These are phyloP conservation scores for Mustelus asterias DNA, from an alignment of 2,113 vertebrate species.

Conservation along the genomic window DNA sequence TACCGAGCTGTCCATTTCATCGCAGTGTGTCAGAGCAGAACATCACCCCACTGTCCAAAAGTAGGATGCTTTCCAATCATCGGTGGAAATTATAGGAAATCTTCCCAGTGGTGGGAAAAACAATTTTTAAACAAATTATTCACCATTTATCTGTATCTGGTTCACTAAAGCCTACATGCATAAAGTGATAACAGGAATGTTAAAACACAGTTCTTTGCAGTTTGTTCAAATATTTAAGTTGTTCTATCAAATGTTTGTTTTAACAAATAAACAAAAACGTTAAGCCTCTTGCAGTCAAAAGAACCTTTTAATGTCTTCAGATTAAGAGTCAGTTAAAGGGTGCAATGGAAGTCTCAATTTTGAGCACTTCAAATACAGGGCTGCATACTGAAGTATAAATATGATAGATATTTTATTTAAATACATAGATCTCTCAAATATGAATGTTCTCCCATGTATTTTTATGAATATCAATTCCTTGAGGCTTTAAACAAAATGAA, in stretches of 20 bases:
- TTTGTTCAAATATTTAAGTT: neutral
- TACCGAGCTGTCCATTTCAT: neutral
- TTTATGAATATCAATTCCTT: neutral
- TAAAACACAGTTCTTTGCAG: neutral
- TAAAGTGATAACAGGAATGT: neutral
- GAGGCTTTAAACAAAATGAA: neutral
- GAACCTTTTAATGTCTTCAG: neutral
- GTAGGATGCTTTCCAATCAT: neutral
- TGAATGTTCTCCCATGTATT: neutral
- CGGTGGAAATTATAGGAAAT: neutral
- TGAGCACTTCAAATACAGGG: neutral
- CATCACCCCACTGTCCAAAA: neutral
- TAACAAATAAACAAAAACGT: neutral
- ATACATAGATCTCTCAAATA: neutral
- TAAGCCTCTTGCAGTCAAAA: neutral
- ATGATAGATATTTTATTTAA: neutral
- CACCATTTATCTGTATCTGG: neutral
- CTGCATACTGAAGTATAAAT: neutral
- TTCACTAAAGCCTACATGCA: neutral
- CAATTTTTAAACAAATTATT: neutral
- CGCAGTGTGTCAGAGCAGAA: no score
- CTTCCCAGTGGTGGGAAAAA: neutral
- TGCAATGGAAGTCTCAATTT: neutral
- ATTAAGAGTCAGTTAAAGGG: neutral
- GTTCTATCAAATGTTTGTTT: neutral